Conservation (phyloP, 2,797 vertebrate species). For the Molossus alvarezi region DNA sequence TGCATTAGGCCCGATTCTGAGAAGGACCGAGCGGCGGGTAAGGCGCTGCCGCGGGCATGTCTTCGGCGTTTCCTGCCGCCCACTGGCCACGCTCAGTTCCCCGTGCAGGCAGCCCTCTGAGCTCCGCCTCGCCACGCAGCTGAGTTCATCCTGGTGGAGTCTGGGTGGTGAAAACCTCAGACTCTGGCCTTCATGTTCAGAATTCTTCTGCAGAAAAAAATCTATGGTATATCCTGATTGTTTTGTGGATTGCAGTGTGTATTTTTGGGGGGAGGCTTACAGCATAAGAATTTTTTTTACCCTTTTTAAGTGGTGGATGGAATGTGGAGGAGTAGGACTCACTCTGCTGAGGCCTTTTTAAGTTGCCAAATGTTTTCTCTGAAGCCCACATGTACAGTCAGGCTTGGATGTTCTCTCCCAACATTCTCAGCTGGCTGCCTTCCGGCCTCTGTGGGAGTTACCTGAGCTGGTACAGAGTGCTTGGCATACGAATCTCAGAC, state of each 20-base stretch:
- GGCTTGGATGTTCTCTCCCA: slow-evolving; percentile 10
- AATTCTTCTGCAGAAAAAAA: slow-evolving; percentile 17
- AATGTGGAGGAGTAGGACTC: background rate
- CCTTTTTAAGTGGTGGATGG: background rate
- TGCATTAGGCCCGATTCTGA: background rate
- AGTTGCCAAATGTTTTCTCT: slow-evolving; percentile 39
- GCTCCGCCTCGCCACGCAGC: background rate
- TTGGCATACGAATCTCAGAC: slow-evolving; percentile 29
- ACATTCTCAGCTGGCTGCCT: slow-evolving; percentile 44
- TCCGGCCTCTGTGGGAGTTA: background rate
- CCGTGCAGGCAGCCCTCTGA: background rate
- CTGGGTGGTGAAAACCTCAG: slow-evolving; percentile 64
- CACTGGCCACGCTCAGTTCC: background rate
- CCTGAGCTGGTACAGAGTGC: background rate
- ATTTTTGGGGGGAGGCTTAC: background rate
- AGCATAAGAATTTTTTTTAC: background rate
- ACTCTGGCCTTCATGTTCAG: slow-evolving; percentile 57
- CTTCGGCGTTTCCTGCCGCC: background rate
- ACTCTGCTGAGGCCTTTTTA: slow-evolving; percentile 4
- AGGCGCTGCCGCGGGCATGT: accelerated
- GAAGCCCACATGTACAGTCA: background rate
- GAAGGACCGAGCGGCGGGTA: background rate
- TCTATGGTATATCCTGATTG: background rate
- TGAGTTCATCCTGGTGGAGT: slow-evolving; percentile 27
- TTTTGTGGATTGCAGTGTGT: slow-evolving; percentile 49